phyloP scores from a whole-genome alignment of 2,888 invertebrate species.

The Phortica okadai region DNA sequence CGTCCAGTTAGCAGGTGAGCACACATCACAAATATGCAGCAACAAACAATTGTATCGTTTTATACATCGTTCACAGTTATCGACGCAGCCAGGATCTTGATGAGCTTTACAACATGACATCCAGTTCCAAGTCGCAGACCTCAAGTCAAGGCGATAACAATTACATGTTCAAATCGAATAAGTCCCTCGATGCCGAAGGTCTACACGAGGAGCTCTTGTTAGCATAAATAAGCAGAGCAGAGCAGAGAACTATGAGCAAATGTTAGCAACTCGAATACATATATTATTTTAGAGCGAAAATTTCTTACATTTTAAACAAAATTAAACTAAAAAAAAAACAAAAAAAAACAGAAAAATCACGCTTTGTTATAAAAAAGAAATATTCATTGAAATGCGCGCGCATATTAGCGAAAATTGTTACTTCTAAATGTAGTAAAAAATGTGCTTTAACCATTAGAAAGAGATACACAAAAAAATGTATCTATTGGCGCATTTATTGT shows the following conservation, averaged over 20 bases:
- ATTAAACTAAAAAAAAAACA: neutral
- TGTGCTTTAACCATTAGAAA: neutral
- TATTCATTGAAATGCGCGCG: conserved; percentile 10
- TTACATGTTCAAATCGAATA: conserved; percentile 68
- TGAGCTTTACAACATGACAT: conserved; percentile 77
- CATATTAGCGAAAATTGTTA: neutral
- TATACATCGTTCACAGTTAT: conserved; percentile 71
- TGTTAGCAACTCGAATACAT: no score
- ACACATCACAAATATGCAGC: neutral
- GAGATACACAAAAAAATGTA: neutral
- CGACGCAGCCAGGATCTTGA: conserved; percentile 78
- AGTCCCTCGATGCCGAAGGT: conserved; percentile 69
- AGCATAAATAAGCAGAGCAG: conserved; percentile 52
- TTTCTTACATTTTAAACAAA: neutral
- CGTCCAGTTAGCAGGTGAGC: conserved; percentile 78
- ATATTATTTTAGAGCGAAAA: neutral
- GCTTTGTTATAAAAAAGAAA: neutral
- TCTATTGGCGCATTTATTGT: neutral
- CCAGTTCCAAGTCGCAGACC: conserved; percentile 74
- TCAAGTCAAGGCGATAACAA: conserved; percentile 47
- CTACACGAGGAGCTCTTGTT: conserved; percentile 68
- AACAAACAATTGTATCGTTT: neutral
- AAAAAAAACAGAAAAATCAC: neutral
- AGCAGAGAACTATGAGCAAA: no score
- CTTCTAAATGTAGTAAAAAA: neutral